phyloP scores from a whole-genome alignment of 2,113 vertebrate genomes.

The Dipodomys merriami region DNA sequence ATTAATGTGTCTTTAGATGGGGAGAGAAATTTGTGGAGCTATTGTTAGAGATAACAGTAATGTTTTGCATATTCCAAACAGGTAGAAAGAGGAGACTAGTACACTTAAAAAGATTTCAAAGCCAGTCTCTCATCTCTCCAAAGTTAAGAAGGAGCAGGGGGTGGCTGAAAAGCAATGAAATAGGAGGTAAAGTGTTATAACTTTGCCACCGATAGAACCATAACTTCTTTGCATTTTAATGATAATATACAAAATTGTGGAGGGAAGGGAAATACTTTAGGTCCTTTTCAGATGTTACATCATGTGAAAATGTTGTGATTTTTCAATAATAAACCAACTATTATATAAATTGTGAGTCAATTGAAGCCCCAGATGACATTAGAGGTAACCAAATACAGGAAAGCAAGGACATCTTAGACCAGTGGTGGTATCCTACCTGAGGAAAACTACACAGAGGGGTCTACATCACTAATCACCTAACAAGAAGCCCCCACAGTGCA shows the following conservation, averaged over 20 bases:
- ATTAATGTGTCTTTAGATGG: neutral
- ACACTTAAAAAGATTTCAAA: neutral
- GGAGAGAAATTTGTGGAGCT: neutral
- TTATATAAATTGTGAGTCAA: neutral
- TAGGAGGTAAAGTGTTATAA: neutral
- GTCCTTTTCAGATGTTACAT: neutral
- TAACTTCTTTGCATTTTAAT: conserved; percentile 11
- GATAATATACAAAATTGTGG: neutral
- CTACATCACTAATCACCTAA: neutral
- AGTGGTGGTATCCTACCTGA: neutral
- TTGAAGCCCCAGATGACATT: neutral
- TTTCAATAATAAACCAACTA: conserved; percentile 10
- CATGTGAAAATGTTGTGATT: neutral
- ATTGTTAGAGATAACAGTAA: neutral
- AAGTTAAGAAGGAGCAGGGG: conserved; percentile 1
- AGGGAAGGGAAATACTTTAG: neutral
- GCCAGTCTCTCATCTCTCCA: neutral
- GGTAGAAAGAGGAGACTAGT: neutral
- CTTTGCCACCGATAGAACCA: neutral
- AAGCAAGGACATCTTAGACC: neutral
- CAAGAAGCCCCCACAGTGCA: neutral
- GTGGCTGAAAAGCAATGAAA: neutral
- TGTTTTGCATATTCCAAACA: neutral
- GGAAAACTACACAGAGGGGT: neutral
- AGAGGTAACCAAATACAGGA: neutral